These are phyloP conservation scores for Cynaeus angustus DNA, from an alignment of 2,888 invertebrate genomes.

Conservation along the genomic window DNA sequence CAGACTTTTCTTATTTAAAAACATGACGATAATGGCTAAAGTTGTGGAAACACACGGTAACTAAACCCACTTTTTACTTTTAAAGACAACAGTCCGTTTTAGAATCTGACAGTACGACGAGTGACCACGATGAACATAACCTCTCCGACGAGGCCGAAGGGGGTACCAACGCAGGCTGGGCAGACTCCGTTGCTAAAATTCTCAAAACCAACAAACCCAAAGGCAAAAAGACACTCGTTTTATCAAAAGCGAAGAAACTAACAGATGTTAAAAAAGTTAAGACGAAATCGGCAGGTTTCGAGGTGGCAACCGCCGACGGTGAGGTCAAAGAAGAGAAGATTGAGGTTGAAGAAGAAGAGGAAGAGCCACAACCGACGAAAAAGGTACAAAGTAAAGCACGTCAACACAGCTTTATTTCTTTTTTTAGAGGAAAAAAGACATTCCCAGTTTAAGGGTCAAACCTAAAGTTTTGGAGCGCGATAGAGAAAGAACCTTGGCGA, in stretches of 20 bases:
- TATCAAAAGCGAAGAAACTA: slow-evolving; percentile 87
- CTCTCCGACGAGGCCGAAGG: slow-evolving; percentile 21
- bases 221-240: slow-evolving; percentile 82
- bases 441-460: slow-evolving; percentile 81
- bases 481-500: slow-evolving; percentile 83
- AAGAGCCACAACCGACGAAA: slow-evolving; percentile 67
- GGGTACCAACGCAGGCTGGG: slow-evolving; percentile 82
- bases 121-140: slow-evolving; percentile 47
- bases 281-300: slow-evolving; percentile 75
- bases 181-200: slow-evolving; percentile 87
- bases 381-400: slow-evolving; percentile 58
- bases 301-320: slow-evolving; percentile 76
- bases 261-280: slow-evolving; percentile 74
- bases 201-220: slow-evolving; percentile 84
- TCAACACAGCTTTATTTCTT: not conserved
- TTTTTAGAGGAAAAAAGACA: slow-evolving; percentile 74
- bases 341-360: slow-evolving; percentile 63
- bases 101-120: slow-evolving; percentile 19
- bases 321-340: slow-evolving; percentile 72
- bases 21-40: slow-evolving; percentile 26
- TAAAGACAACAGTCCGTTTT: not conserved
- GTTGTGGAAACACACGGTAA: slow-evolving; percentile 35
- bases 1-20: not conserved
- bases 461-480: slow-evolving; percentile 85
- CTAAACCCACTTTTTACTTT: no score